Conservation (phyloP, 2,888 invertebrate genomes). For the Cinara cedri region DNA sequence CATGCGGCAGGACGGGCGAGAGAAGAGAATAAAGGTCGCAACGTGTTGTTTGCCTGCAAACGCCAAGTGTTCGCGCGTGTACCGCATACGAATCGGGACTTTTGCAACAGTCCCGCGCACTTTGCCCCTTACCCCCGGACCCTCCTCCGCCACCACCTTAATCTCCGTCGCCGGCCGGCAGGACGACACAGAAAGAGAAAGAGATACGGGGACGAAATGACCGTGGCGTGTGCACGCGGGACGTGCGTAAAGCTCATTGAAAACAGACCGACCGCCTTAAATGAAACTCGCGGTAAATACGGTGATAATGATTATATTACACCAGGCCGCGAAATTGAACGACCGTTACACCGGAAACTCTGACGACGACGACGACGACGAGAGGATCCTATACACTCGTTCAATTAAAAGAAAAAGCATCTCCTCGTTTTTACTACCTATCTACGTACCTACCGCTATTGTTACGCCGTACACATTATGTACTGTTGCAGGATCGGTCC, state of each 20-base stretch:
- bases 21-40: slow-evolving; percentile 16
- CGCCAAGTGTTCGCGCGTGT: slow-evolving; percentile 51
- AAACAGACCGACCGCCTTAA: slow-evolving; percentile 31
- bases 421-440: neutral
- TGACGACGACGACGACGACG: neutral
- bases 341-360: slow-evolving; percentile 32
- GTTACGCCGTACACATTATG: neutral
- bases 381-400: slow-evolving; percentile 5
- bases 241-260: slow-evolving; percentile 46
- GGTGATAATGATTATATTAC: slow-evolving; percentile 42
- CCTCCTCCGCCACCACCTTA: neutral
- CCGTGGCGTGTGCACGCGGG: slow-evolving; percentile 1
- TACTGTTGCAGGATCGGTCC: too few species aligned
- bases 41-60: slow-evolving; percentile 52
- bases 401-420: slow-evolving; percentile 44
- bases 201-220: neutral
- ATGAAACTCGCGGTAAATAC: slow-evolving; percentile 46
- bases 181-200: too few species aligned
- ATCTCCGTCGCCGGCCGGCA: neutral
- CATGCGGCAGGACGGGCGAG: too few species aligned
- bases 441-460: neutral
- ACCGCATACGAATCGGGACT: slow-evolving; percentile 45
- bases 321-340: slow-evolving; percentile 41
- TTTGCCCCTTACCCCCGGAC: neutral
- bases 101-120: slow-evolving; percentile 31